These are phyloP conservation scores for Gambelia wislizenii DNA, from an alignment of 2,797 vertebrate genomes.

Conservation along the genomic window DNA sequence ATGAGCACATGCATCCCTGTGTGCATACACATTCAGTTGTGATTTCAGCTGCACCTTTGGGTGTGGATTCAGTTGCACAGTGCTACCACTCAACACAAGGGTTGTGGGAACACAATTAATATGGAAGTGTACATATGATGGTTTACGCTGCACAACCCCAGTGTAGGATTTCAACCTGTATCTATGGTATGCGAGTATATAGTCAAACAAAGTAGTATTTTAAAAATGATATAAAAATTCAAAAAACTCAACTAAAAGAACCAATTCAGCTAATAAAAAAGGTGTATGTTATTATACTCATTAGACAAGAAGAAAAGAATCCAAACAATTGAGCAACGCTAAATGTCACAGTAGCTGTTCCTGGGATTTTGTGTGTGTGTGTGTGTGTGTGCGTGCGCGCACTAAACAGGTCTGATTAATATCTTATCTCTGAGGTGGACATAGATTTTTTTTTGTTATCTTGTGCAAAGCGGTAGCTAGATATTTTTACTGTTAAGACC, in stretches of 20 bases:
- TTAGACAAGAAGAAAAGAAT: background rate
- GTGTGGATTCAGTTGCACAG: no score
- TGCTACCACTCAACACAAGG: no score
- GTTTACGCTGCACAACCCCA: no score
- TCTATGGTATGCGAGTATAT: background rate
- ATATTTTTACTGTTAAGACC: background rate
- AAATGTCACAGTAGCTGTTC: background rate
- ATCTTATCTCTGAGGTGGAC: background rate
- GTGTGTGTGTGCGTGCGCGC: no score
- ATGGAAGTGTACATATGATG: no score
- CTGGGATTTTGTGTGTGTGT: no score
- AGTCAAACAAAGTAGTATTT: background rate
- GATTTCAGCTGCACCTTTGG: no score
- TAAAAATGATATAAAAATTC: background rate
- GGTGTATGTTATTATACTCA: conserved; percentile 20
- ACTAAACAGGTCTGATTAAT: background rate
- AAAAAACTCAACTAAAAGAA: background rate
- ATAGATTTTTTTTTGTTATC: background rate
- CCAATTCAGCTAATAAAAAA: background rate
- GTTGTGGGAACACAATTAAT: no score
- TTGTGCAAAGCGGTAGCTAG: background rate
- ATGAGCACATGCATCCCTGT: no score
- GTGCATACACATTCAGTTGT: no score
- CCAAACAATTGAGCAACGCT: conserved; percentile 24
- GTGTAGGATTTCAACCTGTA: no score